These are phyloP conservation scores for Conger conger DNA, from an alignment of 2,113 vertebrate genomes.

Conservation along the genomic window DNA sequence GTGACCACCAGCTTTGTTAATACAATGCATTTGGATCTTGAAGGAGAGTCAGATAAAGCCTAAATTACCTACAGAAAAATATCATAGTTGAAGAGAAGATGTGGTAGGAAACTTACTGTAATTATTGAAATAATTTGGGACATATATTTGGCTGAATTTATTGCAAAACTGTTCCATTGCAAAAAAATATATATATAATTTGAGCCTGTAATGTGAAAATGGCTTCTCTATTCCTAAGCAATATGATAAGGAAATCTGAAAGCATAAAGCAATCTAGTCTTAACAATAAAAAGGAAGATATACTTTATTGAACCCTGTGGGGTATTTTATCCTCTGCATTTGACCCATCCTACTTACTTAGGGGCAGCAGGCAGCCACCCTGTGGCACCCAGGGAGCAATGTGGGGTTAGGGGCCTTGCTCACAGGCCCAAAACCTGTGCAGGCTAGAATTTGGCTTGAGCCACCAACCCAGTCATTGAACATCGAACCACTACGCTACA, in stretches of 20 bases:
- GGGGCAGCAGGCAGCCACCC: too few relatives aligned
- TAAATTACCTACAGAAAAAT: neutral
- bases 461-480: too few relatives aligned
- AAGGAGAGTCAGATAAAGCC: neutral
- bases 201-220: neutral
- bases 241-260: neutral
- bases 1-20: neutral
- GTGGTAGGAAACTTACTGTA: neutral
- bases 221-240: neutral
- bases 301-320: too few relatives aligned
- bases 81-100: neutral
- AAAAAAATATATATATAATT: neutral
- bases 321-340: too few relatives aligned
- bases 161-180: neutral
- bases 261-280: neutral
- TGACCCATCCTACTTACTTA: too few relatives aligned
- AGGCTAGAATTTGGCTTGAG: too few relatives aligned
- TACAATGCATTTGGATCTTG: neutral
- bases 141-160: neutral
- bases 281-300: neutral
- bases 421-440: too few relatives aligned
- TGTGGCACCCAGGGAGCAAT: too few relatives aligned
- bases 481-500: too few relatives aligned
- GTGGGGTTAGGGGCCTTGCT: too few relatives aligned
- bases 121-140: neutral